These are phyloP conservation scores for Eulemur rufifrons DNA, from an alignment of 2,113 vertebrate species.

Conservation along the genomic window DNA sequence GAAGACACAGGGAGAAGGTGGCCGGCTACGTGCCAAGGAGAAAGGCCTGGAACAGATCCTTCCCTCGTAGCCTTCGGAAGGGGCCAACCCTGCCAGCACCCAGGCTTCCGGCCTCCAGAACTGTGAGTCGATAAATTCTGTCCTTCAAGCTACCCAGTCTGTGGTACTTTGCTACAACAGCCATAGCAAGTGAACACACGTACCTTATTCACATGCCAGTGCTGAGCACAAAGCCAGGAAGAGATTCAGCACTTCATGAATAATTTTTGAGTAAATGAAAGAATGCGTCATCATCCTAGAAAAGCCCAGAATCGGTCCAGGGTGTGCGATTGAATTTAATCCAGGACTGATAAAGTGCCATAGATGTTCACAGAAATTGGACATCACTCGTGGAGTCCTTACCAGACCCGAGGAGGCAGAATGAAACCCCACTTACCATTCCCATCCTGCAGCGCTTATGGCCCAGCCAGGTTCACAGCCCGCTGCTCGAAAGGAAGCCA, in stretches of 20 bases:
- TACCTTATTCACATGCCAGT: not conserved
- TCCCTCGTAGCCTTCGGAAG: not conserved
- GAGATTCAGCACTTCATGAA: not conserved
- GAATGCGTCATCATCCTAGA: not conserved
- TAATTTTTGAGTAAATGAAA: not conserved
- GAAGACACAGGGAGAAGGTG: not conserved
- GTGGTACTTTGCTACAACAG: not conserved
- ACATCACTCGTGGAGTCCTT: not conserved
- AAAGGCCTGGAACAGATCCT: not conserved
- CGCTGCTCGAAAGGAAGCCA: no score
- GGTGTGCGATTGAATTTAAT: not conserved
- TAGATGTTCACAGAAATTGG: not conserved
- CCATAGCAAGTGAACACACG: not conserved
- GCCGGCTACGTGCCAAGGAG: not conserved
- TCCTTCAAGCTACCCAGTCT: not conserved
- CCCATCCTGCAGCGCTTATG: not conserved
- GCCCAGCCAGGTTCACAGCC: no score
- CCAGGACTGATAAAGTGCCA: not conserved
- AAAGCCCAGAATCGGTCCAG: not conserved
- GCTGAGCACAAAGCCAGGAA: not conserved
- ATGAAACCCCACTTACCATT: not conserved
- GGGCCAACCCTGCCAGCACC: not conserved
- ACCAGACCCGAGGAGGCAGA: not conserved
- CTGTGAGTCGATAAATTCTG: not conserved
- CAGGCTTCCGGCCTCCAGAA: not conserved